Base-by-base conservation (phyloP, 2,797 vertebrate genomes). In the Carapus acus region DNA sequence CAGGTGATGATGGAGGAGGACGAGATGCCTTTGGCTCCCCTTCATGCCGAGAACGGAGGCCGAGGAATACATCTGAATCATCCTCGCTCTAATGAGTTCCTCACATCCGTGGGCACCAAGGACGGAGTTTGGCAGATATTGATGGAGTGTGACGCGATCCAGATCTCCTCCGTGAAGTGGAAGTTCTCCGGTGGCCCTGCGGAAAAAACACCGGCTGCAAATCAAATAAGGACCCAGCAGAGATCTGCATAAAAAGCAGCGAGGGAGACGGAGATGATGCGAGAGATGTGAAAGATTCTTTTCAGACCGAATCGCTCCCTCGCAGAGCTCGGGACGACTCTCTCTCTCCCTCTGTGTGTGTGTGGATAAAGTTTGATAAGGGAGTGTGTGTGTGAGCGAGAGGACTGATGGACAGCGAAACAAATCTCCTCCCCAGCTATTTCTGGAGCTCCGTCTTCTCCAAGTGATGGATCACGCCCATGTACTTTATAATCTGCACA, bases 71-170 rank as follows among this genome's bases (percentile, higher is more conserved):
- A 50, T 61, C 21, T 45, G 34, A 49, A 49, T 72, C 54, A 57
- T 58, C 16, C 21, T 37, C 7, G 5, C 44, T 37, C 22, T 68
- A 65, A 52, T 63, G 51, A 54, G 40, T 57, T 62, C 48, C 41
- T 66, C 53, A 61, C 63, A 42, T 59, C 69, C 27, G 49, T 58
- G 50, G 50, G 22, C 44, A 59, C 39, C 31, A 31, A 6, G 19
- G 38, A 40, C 49, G 17, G 31, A 57, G 54, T 66, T 52, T 44
- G 51, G 37, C 12, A 0, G 43, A 49, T 73, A 57, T 39, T 54
- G 65, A 72, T 54, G 36, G 58, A 58, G 34, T 36, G 34, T 36
- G 34, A 36, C 34, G 14, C n/a, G 13, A 36, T 39, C 60, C 15
- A 27, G 16, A 20, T 49, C 38, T 33, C 41, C 19, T 18, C 37